phyloP scores from a whole-genome alignment of 2,888 invertebrate species.

The Lamellibrachia satsuma region DNA sequence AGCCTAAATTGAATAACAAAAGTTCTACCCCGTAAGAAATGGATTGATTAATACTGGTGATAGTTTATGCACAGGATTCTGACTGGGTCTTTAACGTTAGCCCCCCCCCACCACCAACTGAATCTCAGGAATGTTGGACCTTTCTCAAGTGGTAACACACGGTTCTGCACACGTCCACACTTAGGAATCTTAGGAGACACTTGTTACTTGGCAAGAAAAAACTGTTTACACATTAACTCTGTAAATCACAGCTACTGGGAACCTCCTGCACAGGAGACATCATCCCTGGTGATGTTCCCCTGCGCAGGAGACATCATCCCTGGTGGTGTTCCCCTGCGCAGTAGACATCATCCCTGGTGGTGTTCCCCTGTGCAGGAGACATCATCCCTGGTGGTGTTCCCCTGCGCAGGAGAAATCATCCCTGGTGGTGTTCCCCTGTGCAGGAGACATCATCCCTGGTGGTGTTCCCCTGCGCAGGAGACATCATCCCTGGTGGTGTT shows the following conservation, averaged over 20 bases:
- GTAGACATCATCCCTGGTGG: too few species aligned
- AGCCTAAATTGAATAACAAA: not conserved
- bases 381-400: too few species aligned
- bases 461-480: too few species aligned
- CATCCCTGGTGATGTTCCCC: not conserved
- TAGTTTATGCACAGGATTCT: not conserved
- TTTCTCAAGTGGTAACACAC: not conserved
- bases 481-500: too few species aligned
- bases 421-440: too few species aligned
- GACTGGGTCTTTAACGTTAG: not conserved
- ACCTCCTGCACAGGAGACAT: not conserved
- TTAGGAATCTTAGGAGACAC: not conserved
- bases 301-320: too few species aligned
- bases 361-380: too few species aligned
- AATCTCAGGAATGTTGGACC: not conserved
- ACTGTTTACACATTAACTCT: not conserved
- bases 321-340: too few species aligned
- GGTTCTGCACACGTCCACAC: constrained; percentile 1
- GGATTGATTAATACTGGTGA: not conserved
- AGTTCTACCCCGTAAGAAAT: not conserved
- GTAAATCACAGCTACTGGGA: not conserved
- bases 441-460: too few species aligned
- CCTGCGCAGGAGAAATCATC: too few species aligned
- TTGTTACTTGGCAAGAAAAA: not conserved
- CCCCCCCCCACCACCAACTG: not conserved